Percentiles rank a stretch among this genome's conserved stretches.
These are phyloP conservation scores for Cryptus viduatorius DNA, from an alignment of 2,888 invertebrate genomes.

Conservation along the genomic window DNA sequence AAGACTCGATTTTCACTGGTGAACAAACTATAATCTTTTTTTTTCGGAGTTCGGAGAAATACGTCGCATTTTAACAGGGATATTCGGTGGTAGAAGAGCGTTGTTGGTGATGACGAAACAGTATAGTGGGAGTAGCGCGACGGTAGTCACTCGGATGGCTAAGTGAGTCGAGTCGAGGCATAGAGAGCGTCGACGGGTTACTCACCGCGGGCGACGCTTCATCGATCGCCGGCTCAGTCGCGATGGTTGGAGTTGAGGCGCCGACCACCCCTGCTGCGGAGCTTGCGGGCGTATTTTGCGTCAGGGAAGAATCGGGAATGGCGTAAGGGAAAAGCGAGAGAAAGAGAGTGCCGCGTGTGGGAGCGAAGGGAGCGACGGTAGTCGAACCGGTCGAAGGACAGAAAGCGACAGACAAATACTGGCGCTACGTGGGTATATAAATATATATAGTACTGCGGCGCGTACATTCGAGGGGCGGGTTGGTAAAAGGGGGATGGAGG, in stretches of 20 bases:
- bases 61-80: background rate
- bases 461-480: conserved; percentile 41
- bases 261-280: conserved; percentile 73
- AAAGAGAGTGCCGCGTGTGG: conserved; percentile 47
- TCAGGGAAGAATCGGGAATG: conserved; percentile 69
- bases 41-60: background rate
- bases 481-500: conserved; percentile 40
- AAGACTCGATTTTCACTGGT: too few species aligned
- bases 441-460: conserved; percentile 49
- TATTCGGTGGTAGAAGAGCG: background rate
- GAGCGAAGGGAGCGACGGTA: conserved; percentile 46
- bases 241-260: conserved; percentile 73
- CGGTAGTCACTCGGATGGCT: conserved; percentile 39
- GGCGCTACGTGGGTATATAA: conserved; percentile 29
- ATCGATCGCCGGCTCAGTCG: conserved; percentile 81
- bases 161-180: conserved; percentile 49
- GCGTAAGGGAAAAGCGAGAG: conserved; percentile 44
- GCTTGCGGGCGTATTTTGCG: conserved; percentile 73
- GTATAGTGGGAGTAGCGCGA: background rate
- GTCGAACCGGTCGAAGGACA: conserved; percentile 16
- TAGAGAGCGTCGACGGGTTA: conserved; percentile 79
- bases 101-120: background rate
- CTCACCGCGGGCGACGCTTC: conserved; percentile 83
- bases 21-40: too few species aligned
- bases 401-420: conserved; percentile 1